A percentile compares a stretch with the other conserved stretches of the same genome.
Conservation (phyloP, 2,797 vertebrate genomes). For the Oryzias dopingdopingensis region DNA sequence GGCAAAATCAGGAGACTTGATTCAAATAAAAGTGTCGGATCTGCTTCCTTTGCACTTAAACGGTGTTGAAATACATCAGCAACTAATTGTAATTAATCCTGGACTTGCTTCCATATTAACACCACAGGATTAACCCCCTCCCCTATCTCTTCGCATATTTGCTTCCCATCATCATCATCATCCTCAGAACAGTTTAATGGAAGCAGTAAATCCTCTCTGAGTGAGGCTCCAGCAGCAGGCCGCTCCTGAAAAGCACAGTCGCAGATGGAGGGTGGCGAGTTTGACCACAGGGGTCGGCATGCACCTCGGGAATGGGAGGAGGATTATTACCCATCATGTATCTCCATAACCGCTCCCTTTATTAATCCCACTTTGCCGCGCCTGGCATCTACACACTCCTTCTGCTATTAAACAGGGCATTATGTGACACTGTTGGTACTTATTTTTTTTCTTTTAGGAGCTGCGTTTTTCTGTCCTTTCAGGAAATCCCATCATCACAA, state of each 20-base stretch:
- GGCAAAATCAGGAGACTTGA: background rate
- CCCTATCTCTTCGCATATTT: slow-evolving; percentile 27
- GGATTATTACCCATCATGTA: slow-evolving; percentile 61
- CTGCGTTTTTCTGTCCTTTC: slow-evolving; percentile 22
- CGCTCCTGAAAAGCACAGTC: slow-evolving; percentile 50
- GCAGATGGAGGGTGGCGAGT: slow-evolving; percentile 48
- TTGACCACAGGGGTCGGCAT: slow-evolving; percentile 19
- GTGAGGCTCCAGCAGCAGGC: slow-evolving; percentile 5
- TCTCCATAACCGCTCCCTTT: slow-evolving; percentile 29
- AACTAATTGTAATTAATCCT: background rate
- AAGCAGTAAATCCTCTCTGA: slow-evolving; percentile 35
- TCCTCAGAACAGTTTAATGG: slow-evolving; percentile 20
- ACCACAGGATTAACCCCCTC: slow-evolving; percentile 38
- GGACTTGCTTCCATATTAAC: slow-evolving; percentile 10
- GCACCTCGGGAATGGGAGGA: background rate
- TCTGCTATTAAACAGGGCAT: slow-evolving; percentile 22
- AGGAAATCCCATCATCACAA: slow-evolving; percentile 12
- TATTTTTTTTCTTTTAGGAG: slow-evolving; percentile 2
- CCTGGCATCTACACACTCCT: slow-evolving; percentile 14
- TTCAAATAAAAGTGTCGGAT: background rate
- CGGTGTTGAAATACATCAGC: no score
- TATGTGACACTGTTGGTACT: slow-evolving; percentile 24
- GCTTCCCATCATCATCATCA: background rate
- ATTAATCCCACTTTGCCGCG: slow-evolving; percentile 47
- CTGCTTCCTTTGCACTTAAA: background rate